These are phyloP conservation scores for Myzus persicae DNA, from an alignment of 1,140 invertebrate species.

Conservation along the genomic window DNA sequence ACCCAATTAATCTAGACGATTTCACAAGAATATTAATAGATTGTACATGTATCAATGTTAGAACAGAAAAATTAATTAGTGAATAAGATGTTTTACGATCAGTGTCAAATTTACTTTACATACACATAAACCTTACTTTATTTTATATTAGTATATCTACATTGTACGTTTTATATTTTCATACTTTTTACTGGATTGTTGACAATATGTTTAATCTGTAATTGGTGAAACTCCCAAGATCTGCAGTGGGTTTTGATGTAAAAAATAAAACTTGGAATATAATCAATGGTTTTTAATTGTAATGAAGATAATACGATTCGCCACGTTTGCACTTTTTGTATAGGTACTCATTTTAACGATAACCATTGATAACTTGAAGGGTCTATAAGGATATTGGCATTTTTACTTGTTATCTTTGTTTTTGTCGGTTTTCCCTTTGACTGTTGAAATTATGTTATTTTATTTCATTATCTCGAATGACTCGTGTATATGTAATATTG, in stretches of 20 bases:
- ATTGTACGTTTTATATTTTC: not conserved
- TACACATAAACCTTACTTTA: not conserved
- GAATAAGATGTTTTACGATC: not conserved
- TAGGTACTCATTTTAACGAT: not conserved
- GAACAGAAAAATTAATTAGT: not conserved
- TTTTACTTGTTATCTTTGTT: conserved; percentile 2
- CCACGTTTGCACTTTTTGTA: not conserved
- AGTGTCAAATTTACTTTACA: not conserved
- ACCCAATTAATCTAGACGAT: not conserved
- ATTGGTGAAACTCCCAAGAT: not conserved
- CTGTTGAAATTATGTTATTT: not conserved
- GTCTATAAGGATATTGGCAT: not conserved
- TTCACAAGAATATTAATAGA: not conserved
- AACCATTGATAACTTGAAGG: not conserved
- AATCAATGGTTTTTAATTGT: not conserved
- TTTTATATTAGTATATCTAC: not conserved
- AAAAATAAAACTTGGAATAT: not conserved
- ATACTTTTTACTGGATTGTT: not conserved
- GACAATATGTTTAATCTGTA: not conserved
- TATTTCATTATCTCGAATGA: conserved; percentile 4
- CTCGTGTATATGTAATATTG: not conserved
- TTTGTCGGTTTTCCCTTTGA: not conserved
- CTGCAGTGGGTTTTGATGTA: not conserved
- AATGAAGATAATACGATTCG: not conserved
- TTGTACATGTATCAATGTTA: not conserved